These are phyloP conservation scores for Balanococcus diminutus DNA, from an alignment of 2,888 invertebrate species.

Conservation along the genomic window DNA sequence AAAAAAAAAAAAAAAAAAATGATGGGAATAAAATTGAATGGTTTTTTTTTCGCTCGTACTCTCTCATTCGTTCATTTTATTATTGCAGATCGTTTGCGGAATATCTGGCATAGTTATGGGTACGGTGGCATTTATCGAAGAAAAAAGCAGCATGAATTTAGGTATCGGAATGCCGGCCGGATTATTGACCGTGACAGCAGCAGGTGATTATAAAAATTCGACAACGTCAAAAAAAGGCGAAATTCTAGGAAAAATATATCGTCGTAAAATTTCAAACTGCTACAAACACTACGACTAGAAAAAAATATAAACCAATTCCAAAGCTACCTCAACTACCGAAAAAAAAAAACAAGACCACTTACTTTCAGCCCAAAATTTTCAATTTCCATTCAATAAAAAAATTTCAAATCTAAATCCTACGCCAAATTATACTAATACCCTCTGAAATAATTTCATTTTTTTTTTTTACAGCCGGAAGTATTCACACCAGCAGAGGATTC, in stretches of 20 bases:
- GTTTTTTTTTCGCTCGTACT: background rate
- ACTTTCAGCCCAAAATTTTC: background rate
- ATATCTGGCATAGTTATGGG: slow-evolving; percentile 67
- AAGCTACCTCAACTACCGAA: background rate
- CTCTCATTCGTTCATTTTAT: background rate
- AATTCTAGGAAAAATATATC: too few relatives aligned
- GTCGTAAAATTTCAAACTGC: background rate
- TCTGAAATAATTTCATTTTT: too few relatives aligned
- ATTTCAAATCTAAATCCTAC: background rate
- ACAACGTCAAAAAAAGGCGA: too few relatives aligned
- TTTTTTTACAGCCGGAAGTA: slow-evolving; percentile 59
- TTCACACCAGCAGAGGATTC: slow-evolving; percentile 60
- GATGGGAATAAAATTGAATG: background rate
- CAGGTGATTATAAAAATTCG: slow-evolving; percentile 59
- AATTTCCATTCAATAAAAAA: background rate
- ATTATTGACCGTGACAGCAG: slow-evolving; percentile 66
- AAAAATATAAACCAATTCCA: background rate
- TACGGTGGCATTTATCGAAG: slow-evolving; percentile 68
- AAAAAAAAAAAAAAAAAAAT: background rate
- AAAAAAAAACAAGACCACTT: background rate
- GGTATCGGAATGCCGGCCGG: slow-evolving; percentile 68
- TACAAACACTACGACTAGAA: background rate
- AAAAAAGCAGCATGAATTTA: slow-evolving; percentile 64
- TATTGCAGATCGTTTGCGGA: slow-evolving; percentile 66
- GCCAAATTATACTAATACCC: background rate